Conservation (phyloP, 2,797 vertebrate genomes). For the Peromyscus eremicus region DNA sequence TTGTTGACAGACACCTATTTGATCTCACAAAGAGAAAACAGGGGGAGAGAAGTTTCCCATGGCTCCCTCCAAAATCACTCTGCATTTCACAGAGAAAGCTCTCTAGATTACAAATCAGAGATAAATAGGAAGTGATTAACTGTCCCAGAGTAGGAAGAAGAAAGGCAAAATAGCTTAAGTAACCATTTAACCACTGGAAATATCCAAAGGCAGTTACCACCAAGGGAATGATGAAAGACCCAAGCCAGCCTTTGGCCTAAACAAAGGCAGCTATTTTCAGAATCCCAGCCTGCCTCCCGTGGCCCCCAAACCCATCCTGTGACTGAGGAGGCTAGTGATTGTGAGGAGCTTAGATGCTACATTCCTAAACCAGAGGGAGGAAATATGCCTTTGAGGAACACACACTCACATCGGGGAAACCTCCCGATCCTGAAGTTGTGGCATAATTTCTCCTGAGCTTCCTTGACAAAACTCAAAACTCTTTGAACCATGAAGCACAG, state of each 20-base stretch:
- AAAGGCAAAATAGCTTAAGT: background rate
- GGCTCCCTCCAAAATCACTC: slow-evolving; percentile 57
- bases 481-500: background rate
- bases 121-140: slow-evolving; percentile 67
- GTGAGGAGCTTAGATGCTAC: background rate
- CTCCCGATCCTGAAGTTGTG: background rate
- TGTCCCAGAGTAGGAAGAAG: background rate
- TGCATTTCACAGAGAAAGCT: slow-evolving; percentile 64
- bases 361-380: background rate
- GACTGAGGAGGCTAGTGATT: background rate
- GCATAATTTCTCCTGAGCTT: slow-evolving; percentile 1
- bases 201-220: slow-evolving; percentile 2
- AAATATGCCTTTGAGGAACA: background rate
- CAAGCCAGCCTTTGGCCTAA: background rate
- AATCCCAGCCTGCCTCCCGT: background rate
- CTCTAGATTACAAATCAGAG: slow-evolving; percentile 61
- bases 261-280: background rate
- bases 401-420: background rate
- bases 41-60: slow-evolving; percentile 39
- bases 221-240: background rate
- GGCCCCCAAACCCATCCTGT: background rate
- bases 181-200: slow-evolving; percentile 31
- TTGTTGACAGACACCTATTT: slow-evolving; percentile 66
- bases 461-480: background rate
- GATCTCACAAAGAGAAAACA: background rate